Evolutionary conservation across 2,113 vertebrate genomes (phyloP), one percentile per base, ranked within the genome.

Genomic region (Epinephelus cyanopodus): DNA sequence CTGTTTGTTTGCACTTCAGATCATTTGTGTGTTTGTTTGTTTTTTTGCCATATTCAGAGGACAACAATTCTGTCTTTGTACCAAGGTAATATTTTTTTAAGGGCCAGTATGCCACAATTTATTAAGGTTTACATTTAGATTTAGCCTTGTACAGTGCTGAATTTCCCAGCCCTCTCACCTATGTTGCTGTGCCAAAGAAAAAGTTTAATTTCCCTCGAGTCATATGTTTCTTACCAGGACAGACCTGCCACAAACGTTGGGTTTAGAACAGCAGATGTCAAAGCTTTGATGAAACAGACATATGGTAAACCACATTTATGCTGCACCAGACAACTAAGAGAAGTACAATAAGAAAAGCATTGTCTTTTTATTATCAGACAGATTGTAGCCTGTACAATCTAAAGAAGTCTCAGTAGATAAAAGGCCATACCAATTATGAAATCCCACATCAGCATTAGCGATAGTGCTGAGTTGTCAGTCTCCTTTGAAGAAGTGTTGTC

Each of bases 401-500:
- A 18, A 52, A 33, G 62, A 69, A 57, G 56, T 67, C 62, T 69
- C 64, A 53, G 5, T 56, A 23, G 29, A 45, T 77, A 66, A 73
- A 74, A 29, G 23, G 0, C 10, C 29, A 56, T 48, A 47, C 14
- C 71, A 33, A 61, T 80, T 47, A 67, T 9, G 47, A 75, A 45
- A 72, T 58, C 50, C 53, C 48, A 53, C 56, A 63, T 57, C 11
- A 42, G 25, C 19, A 29, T 15, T 27, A 47, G 15, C 2, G 11
- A 60, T 48, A 52, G 48, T 58, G 39, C 56, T 37, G 42, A 70
- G 48, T 18, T 77, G 73, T 74, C 57, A 65, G 12, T 74, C 60
- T 65, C 27, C 42, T 79, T 74, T 60, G 25, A 73, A 74, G 48
- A 63, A 84, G 73, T 72, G 74, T 61, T 56, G 33, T 78, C 53